Evolutionary conservation across 2,113 vertebrate species (phyloP).

Genomic region (Nestor notabilis): DNA sequence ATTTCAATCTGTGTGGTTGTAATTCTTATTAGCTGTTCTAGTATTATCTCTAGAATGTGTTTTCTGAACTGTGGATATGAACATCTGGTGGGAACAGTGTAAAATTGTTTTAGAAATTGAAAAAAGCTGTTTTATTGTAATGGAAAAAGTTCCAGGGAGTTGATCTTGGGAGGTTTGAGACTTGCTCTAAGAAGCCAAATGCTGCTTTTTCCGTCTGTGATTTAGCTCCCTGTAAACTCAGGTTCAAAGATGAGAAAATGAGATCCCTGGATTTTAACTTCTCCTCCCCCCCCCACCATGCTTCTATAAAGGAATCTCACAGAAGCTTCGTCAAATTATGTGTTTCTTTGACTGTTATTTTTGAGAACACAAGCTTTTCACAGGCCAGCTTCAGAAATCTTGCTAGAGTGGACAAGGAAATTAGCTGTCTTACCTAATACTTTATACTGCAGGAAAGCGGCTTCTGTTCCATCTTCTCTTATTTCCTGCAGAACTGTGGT

Average conservation of each 20-base stretch:
- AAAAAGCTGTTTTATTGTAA: slow-evolving; percentile 18
- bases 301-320: not conserved
- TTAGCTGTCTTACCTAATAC: not conserved
- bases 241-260: not conserved
- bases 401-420: not conserved
- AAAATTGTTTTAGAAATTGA: not conserved
- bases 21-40: slow-evolving; percentile 3
- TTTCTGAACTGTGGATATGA: not conserved
- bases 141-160: not conserved
- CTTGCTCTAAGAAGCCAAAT: not conserved
- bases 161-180: not conserved
- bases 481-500: not conserved
- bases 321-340: not conserved
- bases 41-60: not conserved
- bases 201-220: not conserved
- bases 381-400: not conserved
- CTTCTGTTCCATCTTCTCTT: not conserved
- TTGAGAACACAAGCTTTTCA: not conserved
- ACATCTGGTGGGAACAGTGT: slow-evolving; percentile 33
- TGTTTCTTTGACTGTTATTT: not conserved
- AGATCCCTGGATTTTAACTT: not conserved
- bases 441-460: not conserved
- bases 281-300: no score
- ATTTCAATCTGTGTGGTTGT: not conserved
- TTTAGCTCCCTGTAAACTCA: not conserved